Evolutionary conservation across 2,797 vertebrate species (phyloP).

Genomic region (Mionectes olivaceus): DNA sequence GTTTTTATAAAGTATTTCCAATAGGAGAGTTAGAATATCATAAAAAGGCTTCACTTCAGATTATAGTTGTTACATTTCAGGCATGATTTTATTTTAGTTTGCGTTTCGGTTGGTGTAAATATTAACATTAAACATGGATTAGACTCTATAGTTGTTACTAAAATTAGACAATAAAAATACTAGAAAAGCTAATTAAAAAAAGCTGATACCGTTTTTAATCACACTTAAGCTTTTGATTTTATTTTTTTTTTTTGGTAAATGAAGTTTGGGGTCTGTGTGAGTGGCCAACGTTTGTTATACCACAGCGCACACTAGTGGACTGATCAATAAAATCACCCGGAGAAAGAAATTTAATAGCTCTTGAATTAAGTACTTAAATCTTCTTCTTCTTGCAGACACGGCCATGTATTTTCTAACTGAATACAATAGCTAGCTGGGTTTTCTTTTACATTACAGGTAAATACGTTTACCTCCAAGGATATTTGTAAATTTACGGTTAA

Average conservation of each 20-base stretch:
- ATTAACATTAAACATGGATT: slow-evolving; percentile 50
- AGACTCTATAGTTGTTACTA: slow-evolving; percentile 44
- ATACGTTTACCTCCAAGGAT: slow-evolving; percentile 21
- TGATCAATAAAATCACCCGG: background rate
- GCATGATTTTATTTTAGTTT: slow-evolving; percentile 43
- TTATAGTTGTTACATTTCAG: slow-evolving; percentile 44
- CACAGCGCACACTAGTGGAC: slow-evolving; percentile 92
- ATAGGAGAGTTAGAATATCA: background rate
- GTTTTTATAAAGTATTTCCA: slow-evolving; percentile 30
- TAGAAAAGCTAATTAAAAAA: slow-evolving; percentile 61
- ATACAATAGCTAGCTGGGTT: background rate
- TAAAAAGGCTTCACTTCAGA: slow-evolving; percentile 57
- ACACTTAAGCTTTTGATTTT: background rate
- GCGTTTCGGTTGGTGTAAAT: slow-evolving; percentile 35
- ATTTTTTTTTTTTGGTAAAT: background rate
- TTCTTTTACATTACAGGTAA: background rate
- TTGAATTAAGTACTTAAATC: slow-evolving; percentile 57
- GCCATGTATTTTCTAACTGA: slow-evolving; percentile 17
- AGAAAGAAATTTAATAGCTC: slow-evolving; percentile 12
- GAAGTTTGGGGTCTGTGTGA: background rate
- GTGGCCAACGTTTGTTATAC: slow-evolving; percentile 72
- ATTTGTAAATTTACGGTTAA: slow-evolving; percentile 59
- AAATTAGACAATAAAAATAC: slow-evolving; percentile 53
- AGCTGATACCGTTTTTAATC: slow-evolving; percentile 53
- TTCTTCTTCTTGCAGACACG: background rate